These are phyloP conservation scores for Heliconius cydno DNA, from an alignment of 2,888 invertebrate species.

Conservation along the genomic window DNA sequence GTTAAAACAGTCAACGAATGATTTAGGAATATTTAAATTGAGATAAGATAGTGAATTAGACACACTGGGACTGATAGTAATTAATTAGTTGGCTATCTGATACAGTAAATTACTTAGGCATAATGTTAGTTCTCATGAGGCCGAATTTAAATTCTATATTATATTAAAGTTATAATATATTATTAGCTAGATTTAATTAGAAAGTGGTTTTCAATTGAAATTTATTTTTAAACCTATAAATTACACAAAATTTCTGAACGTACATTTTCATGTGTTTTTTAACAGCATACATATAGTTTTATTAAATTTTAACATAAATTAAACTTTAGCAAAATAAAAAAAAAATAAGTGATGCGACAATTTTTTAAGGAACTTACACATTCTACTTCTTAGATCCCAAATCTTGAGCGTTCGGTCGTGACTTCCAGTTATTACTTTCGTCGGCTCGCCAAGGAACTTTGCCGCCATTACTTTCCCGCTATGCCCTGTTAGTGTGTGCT, in stretches of 20 bases:
- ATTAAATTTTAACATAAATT: background rate
- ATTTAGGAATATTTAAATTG: conserved; percentile 43
- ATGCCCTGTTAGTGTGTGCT: conserved; percentile 97
- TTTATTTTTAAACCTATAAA: background rate
- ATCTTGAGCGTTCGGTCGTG: conserved; percentile 99
- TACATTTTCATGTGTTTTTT: too few relatives aligned
- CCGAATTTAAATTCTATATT: conserved; percentile 9
- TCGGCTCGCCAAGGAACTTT: conserved; percentile 95
- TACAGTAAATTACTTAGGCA: conserved; percentile 31
- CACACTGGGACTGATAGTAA: conserved; percentile 42
- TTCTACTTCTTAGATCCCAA: conserved; percentile 97
- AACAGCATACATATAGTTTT: too few relatives aligned
- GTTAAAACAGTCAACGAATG: conserved; percentile 41
- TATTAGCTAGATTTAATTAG: background rate
- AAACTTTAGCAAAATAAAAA: background rate
- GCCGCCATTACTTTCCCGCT: conserved; percentile 99
- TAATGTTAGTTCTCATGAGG: conserved; percentile 20
- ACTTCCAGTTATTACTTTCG: conserved; percentile 98
- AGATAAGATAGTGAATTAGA: conserved; percentile 43
- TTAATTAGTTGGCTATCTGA: conserved; percentile 42
- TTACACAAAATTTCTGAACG: too few relatives aligned
- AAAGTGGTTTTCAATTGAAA: background rate
- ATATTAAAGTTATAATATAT: background rate
- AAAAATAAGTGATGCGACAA: background rate
- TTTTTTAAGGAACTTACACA: conserved; percentile 65